Evolutionary conservation across 2,888 invertebrate species (phyloP), one percentile per base, ranked within the genome.

Genomic region (Cyrtodaria siliqua): DNA sequence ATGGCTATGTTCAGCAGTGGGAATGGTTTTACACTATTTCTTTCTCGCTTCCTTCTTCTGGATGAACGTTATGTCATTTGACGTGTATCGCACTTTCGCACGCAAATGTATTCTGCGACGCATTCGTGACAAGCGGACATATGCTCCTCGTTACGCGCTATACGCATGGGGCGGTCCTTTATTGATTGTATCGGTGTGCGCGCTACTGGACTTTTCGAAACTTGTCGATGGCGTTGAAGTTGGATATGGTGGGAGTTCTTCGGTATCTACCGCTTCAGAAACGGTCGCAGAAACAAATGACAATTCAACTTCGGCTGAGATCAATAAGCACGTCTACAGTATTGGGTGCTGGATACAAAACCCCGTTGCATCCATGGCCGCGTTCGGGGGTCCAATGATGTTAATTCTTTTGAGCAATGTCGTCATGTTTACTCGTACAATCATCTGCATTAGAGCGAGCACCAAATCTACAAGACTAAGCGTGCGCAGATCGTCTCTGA

Each of bases 131-230:
- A 89, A 84, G 59, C 72, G 71, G 18, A 89, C 86, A 60, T 86
- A 87, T 52, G 68, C 87, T 2, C 84, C 86, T 16, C 78, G 87
- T 2, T 92, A 92, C 76, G 95, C 95, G 47, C 82, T 95, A 33
- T 95, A 95, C 85, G 95, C 95, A 18, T 96, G 95, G 95, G 95
- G 95, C 40, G 88, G 94, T 18, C 96, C 96, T 0, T 93, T 94
- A 4, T 75, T 95, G 61, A 94, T 95, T 12, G 91, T 93, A 0
- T 72, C 74, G 2, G 44, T 87, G 0, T 90, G 93, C 44, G 79
- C 84, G 14, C 57, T 91, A 14, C 71, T 93, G 1, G 92, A 93
- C 81, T 85, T 86, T 26, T 70, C 83, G 1, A n/a, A 79, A 20
- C 20, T 86, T 0, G 59, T 86, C 23, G 74, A 79, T 0, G 68